Percentiles rank a stretch among this genome's conserved stretches.
Evolutionary conservation across 2,113 vertebrate species (phyloP).

Genomic region (Anolis sagrei): DNA sequence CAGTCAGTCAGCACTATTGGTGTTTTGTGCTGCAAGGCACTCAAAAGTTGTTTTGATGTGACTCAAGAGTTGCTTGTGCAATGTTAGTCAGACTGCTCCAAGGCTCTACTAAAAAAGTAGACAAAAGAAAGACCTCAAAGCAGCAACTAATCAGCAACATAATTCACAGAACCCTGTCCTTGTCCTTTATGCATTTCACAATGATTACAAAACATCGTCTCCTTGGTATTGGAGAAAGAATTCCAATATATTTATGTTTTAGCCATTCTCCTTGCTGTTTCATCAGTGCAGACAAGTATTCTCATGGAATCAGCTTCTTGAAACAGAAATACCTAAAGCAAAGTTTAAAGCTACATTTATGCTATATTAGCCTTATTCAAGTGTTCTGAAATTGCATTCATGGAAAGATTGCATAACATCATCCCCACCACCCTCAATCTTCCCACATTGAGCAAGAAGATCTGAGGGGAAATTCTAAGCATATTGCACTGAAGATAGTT

Average conservation of each 20-base stretch:
- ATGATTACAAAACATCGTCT: neutral
- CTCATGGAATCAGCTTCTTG: neutral
- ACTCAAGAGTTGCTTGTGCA: slow-evolving; percentile 40
- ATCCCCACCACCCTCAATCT: neutral
- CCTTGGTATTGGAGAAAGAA: neutral
- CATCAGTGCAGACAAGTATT: neutral
- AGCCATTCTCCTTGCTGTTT: neutral
- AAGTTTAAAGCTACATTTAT: neutral
- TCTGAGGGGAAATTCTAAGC: neutral
- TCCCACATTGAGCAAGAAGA: neutral
- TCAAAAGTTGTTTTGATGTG: slow-evolving; percentile 40
- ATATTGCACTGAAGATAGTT: neutral
- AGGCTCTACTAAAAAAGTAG: slow-evolving; percentile 31
- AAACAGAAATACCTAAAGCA: neutral
- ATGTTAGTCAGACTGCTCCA: slow-evolving; percentile 22
- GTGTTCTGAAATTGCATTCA: neutral
- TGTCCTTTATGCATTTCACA: slow-evolving; percentile 19
- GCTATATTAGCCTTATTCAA: neutral
- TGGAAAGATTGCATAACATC: neutral
- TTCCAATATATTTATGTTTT: neutral
- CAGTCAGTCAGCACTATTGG: slow-evolving; percentile 35
- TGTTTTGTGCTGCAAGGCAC: slow-evolving; percentile 43
- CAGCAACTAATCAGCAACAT: neutral
- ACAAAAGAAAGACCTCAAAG: slow-evolving; percentile 19
- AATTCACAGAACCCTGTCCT: neutral